Percentiles rank a stretch among this genome's conserved stretches.
phyloP scores from a whole-genome alignment of 2,797 vertebrate species.

The Galaxias olidus region DNA sequence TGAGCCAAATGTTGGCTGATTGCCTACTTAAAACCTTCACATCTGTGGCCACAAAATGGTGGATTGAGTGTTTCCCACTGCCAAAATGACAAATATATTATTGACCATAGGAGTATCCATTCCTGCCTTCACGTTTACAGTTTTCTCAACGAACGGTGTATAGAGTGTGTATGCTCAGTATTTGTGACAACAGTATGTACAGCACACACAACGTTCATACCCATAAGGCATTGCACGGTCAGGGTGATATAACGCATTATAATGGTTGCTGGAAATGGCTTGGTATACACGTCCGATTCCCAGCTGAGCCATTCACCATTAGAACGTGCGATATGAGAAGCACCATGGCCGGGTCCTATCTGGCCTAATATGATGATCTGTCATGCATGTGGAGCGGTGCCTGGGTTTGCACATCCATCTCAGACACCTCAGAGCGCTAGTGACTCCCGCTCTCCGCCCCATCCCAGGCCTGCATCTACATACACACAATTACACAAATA shows the following conservation, averaged over 20 bases:
- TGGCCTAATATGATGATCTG: slow-evolving; percentile 51
- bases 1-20: too few species aligned
- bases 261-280: slow-evolving; percentile 42
- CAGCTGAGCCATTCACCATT: slow-evolving; percentile 58
- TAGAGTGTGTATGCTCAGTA: slow-evolving; percentile 20
- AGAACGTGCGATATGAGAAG: slow-evolving; percentile 49
- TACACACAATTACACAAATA: background rate
- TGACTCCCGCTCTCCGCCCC: slow-evolving; percentile 5
- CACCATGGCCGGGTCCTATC: slow-evolving; percentile 53
- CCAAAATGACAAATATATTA: slow-evolving; percentile 34
- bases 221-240: slow-evolving; percentile 24
- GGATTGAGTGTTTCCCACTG: too few species aligned
- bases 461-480: slow-evolving; percentile 32
- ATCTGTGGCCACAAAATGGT: too few species aligned
- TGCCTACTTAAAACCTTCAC: too few species aligned
- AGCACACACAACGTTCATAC: slow-evolving; percentile 16
- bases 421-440: slow-evolving; percentile 26
- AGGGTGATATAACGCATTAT: slow-evolving; percentile 25
- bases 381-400: slow-evolving; percentile 56
- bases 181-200: slow-evolving; percentile 22
- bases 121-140: slow-evolving; percentile 21
- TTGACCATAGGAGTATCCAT: slow-evolving; percentile 28
- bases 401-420: slow-evolving; percentile 56
- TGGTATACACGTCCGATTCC: slow-evolving; percentile 41
- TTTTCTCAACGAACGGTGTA: slow-evolving; percentile 32